phyloP scores from a whole-genome alignment of 37 sponge, comb jelly and placozoan genomes.

The Aplysina aerophoba region DNA sequence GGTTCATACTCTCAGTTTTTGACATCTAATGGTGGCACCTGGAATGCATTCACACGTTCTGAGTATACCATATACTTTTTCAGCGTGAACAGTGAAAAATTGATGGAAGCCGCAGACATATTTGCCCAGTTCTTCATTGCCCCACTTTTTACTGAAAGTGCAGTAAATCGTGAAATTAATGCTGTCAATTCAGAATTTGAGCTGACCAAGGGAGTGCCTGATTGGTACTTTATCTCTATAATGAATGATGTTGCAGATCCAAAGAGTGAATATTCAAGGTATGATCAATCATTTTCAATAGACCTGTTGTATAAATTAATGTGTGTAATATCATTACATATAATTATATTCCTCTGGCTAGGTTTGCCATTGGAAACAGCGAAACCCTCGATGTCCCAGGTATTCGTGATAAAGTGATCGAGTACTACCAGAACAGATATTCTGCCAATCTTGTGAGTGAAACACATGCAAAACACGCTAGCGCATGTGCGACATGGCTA shows the following conservation, averaged over 20 bases:
- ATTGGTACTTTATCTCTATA: slow-evolving; percentile 78
- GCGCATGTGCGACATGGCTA: too few relatives aligned
- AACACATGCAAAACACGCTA: too few relatives aligned
- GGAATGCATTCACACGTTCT: slow-evolving; percentile 92
- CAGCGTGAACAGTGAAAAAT: slow-evolving; percentile 48
- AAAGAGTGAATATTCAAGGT: slow-evolving; percentile 47
- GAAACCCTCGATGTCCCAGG: slow-evolving; percentile 65
- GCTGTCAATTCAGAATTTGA: slow-evolving; percentile 91
- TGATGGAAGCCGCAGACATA: slow-evolving; percentile 77
- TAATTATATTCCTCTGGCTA: not conserved
- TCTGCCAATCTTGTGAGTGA: slow-evolving; percentile 71
- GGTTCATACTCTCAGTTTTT: slow-evolving; percentile 73
- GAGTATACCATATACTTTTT: slow-evolving; percentile 92
- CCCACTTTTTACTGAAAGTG: slow-evolving; percentile 70
- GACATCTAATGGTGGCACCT: slow-evolving; percentile 77
- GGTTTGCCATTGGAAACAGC: slow-evolving; percentile 66
- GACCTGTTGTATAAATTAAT: too few relatives aligned
- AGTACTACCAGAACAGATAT: slow-evolving; percentile 60
- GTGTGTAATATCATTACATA: too few relatives aligned
- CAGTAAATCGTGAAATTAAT: slow-evolving; percentile 68
- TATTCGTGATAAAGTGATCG: slow-evolving; percentile 33
- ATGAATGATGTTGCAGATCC: slow-evolving; percentile 77
- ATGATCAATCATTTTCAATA: not conserved
- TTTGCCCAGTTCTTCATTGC: slow-evolving; percentile 91
- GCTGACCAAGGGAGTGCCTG: slow-evolving; percentile 58